Conservation (phyloP, 2,797 vertebrate genomes). For the Staurois parvus region DNA sequence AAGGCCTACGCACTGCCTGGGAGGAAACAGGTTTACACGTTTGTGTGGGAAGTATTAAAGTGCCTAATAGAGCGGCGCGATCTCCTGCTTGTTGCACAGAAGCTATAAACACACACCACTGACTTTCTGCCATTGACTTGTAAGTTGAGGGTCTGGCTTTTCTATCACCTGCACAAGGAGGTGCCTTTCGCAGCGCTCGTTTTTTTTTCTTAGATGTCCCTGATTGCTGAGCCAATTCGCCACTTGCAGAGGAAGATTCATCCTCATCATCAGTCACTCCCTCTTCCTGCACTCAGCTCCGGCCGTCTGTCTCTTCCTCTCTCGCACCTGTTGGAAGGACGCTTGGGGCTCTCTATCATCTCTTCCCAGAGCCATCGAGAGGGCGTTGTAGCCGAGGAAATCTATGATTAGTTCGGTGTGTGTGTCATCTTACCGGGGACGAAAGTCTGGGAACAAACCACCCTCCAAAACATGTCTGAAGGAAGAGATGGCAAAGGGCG, state of each 20-base stretch:
- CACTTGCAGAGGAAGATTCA: conserved; percentile 43
- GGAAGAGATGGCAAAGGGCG: conserved; percentile 94
- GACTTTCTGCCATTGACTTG: too few species aligned
- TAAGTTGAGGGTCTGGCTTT: too few species aligned
- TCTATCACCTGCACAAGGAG: neutral
- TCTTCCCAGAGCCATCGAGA: neutral
- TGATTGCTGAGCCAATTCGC: conserved; percentile 45
- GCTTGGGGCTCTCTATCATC: conserved; percentile 54
- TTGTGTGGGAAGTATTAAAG: conserved; percentile 14
- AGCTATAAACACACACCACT: too few species aligned
- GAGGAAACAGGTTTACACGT: neutral
- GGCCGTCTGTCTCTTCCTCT: conserved; percentile 18
- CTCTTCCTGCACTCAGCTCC: conserved; percentile 4
- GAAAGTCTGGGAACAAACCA: conserved; percentile 98
- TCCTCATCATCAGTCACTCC: conserved; percentile 36
- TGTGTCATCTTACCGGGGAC: conserved; percentile 98
- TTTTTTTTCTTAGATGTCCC: conserved; percentile 19
- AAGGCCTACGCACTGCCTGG: conserved; percentile 33
- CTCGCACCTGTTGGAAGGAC: conserved; percentile 40
- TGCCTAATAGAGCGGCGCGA: too few species aligned
- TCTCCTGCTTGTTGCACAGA: too few species aligned
- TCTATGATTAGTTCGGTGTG: conserved; percentile 99
- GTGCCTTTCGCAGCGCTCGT: neutral
- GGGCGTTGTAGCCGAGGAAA: conserved; percentile 71
- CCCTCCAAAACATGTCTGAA: conserved; percentile 98